Evolutionary conservation across 1,140 invertebrate species (phyloP), one percentile per base, ranked within the genome.

Genomic region (Atta texana): DNA sequence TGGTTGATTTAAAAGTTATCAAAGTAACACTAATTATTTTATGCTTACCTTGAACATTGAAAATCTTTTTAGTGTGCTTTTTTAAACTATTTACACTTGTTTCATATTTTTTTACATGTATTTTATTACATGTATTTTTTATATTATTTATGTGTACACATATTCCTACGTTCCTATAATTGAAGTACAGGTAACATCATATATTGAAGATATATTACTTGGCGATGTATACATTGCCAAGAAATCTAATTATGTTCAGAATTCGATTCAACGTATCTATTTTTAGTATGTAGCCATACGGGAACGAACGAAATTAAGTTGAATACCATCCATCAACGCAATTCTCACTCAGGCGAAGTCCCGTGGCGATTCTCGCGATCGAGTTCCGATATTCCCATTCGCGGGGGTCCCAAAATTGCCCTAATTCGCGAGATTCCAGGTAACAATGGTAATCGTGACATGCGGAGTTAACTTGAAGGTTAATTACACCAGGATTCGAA

Each of bases 401-500:
- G 66, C 4, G 51, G 39, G 31, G 31, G 8, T 12, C 24, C 28
- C 18, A 24, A 24, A 49, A 84, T 84, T 61, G 69, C 28, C n/a
- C 80, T 49, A 74, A 74, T 84, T 74, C 69, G 80, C 80, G 69
- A 75, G 55, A 84, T 75, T 84, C 68, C 69, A 39, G 34, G 2
- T 74, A 84, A 75, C 39, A 84, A 84, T 61, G 49, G 55, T 84
- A 71, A 71, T 53, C 64, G 78, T 66, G 66, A 84, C 69, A 28
- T 39, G 69, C 53, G 80, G 39, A 84, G 69, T 84, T 75, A 84
- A 84, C 69, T 84, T 61, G 69, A 75, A 61, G 84, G 72, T 89
- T 89, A 89, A 88, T 89, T 89, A 78, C 84, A 78, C 69, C 63
- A 74, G 74, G 87, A 78, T 85, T 78, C 57, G 68, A 74, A 61